Conservation (phyloP, 2,888 invertebrate genomes). For the Drosophila formosana region DNA sequence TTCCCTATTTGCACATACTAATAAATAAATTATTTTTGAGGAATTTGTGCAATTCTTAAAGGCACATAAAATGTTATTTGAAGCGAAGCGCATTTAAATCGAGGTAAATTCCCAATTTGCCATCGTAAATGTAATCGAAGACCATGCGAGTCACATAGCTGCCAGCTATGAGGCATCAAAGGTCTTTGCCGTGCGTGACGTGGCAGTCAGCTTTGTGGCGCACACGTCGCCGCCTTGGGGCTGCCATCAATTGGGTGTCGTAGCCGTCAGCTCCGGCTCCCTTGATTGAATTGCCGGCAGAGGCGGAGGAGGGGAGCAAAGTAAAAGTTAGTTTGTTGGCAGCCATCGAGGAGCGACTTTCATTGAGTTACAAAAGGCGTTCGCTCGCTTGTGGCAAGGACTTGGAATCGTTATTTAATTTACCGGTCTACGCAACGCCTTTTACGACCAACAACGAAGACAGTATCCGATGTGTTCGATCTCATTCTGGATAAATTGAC, state of each 20-base stretch:
- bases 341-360: conserved; percentile 8
- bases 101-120: too few species aligned
- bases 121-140: too few species aligned
- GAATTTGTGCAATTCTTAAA: too few species aligned
- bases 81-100: too few species aligned
- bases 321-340: not conserved
- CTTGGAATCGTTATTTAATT: conserved; percentile 20
- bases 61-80: too few species aligned
- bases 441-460: conserved; percentile 1
- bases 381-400: conserved; percentile 15
- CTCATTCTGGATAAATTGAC: conserved; percentile 54
- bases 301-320: too few species aligned
- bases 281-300: not conserved
- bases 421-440: conserved; percentile 5
- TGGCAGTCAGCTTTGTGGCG: not conserved
- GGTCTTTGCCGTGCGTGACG: not conserved
- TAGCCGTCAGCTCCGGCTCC: conserved; percentile 2
- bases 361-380: conserved; percentile 11
- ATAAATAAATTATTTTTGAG: too few species aligned
- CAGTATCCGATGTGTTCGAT: conserved; percentile 15
- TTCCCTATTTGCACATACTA: too few species aligned
- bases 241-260: conserved; percentile 4
- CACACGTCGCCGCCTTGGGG: not conserved
- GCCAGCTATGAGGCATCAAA: too few species aligned
- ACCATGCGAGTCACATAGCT: too few species aligned